A percentile compares a stretch with the other conserved stretches of the same genome.
Evolutionary conservation across 2,113 vertebrate genomes (phyloP).

Genomic region (Colinus virginianus): DNA sequence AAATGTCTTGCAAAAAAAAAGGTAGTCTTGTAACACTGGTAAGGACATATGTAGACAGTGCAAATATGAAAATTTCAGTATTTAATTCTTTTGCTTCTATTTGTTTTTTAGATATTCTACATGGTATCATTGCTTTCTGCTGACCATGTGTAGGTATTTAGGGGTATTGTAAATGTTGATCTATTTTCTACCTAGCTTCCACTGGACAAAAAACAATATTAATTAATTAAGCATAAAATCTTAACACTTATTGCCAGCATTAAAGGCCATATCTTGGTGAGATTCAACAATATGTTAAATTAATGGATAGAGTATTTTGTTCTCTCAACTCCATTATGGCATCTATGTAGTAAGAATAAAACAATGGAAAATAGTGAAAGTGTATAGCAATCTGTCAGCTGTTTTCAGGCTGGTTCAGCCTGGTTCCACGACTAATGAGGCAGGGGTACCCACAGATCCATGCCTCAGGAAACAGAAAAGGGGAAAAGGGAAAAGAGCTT

Average conservation of each 20-base stretch:
- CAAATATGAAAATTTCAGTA: not conserved
- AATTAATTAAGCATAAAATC: not conserved
- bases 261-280: not conserved
- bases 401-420: too few relatives aligned
- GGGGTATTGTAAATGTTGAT: not conserved
- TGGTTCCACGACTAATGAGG: too few relatives aligned
- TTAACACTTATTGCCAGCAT: rapidly evolving
- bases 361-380: not conserved
- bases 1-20: not conserved
- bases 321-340: not conserved
- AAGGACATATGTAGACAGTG: not conserved
- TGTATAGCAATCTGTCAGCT: not conserved
- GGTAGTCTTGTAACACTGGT: not conserved
- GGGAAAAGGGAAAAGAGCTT: too few relatives aligned
- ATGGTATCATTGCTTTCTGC: not conserved
- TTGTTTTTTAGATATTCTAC: not conserved
- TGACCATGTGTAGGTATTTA: not conserved
- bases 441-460: too few relatives aligned
- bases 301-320: not conserved
- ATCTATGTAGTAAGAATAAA: not conserved
- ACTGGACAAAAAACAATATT: not conserved
- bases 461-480: too few relatives aligned
- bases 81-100: not conserved
- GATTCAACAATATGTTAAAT: not conserved
- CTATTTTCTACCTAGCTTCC: not conserved